Evolutionary conservation across 2,888 invertebrate species (phyloP).

Genomic region (Neoitamus cyanurus): DNA sequence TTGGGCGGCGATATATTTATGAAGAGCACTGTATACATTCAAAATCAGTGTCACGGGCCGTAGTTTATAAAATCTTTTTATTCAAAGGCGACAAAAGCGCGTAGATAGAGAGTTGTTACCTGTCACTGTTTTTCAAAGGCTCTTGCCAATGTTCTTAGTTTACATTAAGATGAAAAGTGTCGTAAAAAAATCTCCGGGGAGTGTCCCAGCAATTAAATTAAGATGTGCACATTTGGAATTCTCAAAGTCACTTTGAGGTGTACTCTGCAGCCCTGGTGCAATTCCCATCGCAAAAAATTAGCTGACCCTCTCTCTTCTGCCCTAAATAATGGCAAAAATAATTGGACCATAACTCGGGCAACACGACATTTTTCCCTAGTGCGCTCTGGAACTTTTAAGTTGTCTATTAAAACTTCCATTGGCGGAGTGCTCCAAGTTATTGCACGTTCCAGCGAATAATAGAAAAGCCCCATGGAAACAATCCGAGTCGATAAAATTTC

Average conservation of each 20-base stretch:
- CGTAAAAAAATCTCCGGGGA: too few species aligned
- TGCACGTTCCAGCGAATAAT: slow-evolving; percentile 4
- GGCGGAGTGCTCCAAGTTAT: slow-evolving; percentile 7
- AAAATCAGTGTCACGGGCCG: too few species aligned
- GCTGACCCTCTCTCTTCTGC: neutral
- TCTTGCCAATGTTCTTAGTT: too few species aligned
- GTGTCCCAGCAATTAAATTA: neutral
- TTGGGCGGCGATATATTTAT: too few species aligned
- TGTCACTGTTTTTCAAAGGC: too few species aligned
- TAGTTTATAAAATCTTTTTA: too few species aligned
- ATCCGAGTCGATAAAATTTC: slow-evolving; percentile 44
- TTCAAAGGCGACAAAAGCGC: too few species aligned
- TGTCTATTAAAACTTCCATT: slow-evolving; percentile 29
- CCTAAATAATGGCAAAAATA: slow-evolving; percentile 19
- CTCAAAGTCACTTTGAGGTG: neutral
- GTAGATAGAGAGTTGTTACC: too few species aligned
- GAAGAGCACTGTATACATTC: too few species aligned
- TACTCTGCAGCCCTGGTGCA: neutral
- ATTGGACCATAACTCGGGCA: slow-evolving; percentile 14
- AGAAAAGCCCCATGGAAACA: slow-evolving; percentile 31
- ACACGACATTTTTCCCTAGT: slow-evolving; percentile 39
- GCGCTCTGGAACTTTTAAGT: slow-evolving; percentile 25
- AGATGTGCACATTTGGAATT: neutral
- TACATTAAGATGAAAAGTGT: too few species aligned
- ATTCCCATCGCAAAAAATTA: neutral